Conservation (phyloP, 2,797 vertebrate species). For the Tapera naevia region DNA sequence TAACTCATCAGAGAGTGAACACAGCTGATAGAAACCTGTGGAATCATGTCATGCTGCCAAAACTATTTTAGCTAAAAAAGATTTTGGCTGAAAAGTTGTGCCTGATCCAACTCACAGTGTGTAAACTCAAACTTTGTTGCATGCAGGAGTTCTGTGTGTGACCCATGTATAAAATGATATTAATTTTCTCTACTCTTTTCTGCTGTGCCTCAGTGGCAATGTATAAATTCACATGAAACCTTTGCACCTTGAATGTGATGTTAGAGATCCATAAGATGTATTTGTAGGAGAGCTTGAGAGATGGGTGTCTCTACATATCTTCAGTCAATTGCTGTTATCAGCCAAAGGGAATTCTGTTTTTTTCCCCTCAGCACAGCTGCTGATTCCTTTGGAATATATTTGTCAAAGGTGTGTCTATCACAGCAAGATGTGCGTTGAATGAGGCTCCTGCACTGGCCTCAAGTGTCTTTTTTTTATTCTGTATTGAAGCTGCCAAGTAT, state of each 20-base stretch:
- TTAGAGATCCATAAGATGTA: not conserved
- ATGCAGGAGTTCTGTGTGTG: not conserved
- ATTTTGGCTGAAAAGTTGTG: not conserved
- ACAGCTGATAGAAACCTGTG: not conserved
- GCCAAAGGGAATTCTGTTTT: not conserved
- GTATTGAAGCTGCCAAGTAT: not conserved
- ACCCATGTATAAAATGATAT: not conserved
- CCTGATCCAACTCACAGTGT: not conserved
- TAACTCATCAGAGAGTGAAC: accelerated
- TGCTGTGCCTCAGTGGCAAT: accelerated
- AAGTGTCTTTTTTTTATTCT: not conserved
- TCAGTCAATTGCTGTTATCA: not conserved
- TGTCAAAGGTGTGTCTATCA: not conserved
- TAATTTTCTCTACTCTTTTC: not conserved
- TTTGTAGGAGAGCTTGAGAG: not conserved
- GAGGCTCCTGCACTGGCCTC: not conserved
- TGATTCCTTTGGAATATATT: not conserved
- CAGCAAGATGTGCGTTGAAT: not conserved
- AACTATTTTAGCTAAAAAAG: not conserved
- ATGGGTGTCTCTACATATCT: not conserved
- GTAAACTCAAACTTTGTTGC: not conserved
- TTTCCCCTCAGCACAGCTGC: not conserved
- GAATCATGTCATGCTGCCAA: not conserved
- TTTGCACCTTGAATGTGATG: not conserved
- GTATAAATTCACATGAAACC: not conserved